Evolutionary conservation across 2,888 invertebrate genomes (phyloP).

Genomic region (Hemicrepidius hirtus): DNA sequence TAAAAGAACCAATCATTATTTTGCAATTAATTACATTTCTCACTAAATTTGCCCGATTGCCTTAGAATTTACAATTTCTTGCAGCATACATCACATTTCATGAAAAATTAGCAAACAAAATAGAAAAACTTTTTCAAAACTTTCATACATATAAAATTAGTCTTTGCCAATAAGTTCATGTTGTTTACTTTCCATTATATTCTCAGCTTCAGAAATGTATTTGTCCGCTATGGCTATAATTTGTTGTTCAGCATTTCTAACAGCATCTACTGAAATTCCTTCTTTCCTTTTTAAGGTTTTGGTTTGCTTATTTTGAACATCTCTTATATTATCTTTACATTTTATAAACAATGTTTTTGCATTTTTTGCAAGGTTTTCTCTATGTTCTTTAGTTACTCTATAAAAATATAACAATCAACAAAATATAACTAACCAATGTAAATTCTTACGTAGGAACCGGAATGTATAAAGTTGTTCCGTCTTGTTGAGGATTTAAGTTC

Average conservation of each 20-base stretch:
- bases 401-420: constrained; percentile 39
- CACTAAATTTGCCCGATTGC: too few species aligned
- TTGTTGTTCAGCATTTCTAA: constrained; percentile 81
- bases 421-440: neutral
- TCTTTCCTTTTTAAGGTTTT: constrained; percentile 83
- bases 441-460: constrained; percentile 87
- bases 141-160: constrained; percentile 50
- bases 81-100: too few species aligned
- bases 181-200: constrained; percentile 81
- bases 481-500: constrained; percentile 95
- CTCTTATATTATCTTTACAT: constrained; percentile 84
- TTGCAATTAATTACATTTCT: too few species aligned
- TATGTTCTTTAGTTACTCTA: constrained; percentile 91
- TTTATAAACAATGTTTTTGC: constrained; percentile 88
- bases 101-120: neutral
- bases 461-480: constrained; percentile 91
- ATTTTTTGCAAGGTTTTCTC: constrained; percentile 91
- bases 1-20: too few species aligned
- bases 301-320: constrained; percentile 82
- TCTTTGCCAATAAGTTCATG: constrained; percentile 82
- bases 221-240: constrained; percentile 81
- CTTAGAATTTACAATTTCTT: too few species aligned
- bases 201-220: constrained; percentile 79
- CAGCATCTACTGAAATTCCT: constrained; percentile 82
- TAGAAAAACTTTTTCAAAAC: neutral